These are phyloP conservation scores for Rhinophrynus dorsalis DNA, from an alignment of 2,797 vertebrate species.

Conservation along the genomic window DNA sequence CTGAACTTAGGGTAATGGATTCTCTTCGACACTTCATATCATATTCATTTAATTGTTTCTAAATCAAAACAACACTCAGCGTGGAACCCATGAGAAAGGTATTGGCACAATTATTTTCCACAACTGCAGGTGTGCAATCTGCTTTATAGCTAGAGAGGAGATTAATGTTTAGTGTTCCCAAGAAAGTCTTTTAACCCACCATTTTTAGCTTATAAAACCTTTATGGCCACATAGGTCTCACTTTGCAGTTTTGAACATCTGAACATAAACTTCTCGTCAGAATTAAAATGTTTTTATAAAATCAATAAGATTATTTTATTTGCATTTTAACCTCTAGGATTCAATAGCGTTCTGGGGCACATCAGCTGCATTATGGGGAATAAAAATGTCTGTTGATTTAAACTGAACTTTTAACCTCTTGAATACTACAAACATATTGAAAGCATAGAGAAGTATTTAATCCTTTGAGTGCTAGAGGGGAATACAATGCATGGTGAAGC, in stretches of 20 bases:
- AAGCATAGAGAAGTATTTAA: too few species aligned
- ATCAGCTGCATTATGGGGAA: too few species aligned
- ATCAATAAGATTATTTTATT: background rate
- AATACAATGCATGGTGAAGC: too few species aligned
- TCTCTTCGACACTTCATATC: background rate
- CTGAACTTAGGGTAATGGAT: too few species aligned
- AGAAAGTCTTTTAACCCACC: constrained; percentile 51
- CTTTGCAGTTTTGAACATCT: constrained; percentile 53
- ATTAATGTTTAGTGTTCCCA: constrained; percentile 58
- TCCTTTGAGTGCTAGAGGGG: too few species aligned
- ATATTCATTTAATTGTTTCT: background rate
- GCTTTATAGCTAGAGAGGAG: constrained; percentile 61
- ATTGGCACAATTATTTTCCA: constrained; percentile 43
- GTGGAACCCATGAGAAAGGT: too few species aligned
- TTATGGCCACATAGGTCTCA: constrained; percentile 66
- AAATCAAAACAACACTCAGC: background rate
- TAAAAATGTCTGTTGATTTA: too few species aligned
- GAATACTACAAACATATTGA: too few species aligned
- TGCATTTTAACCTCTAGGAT: too few species aligned
- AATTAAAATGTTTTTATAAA: too few species aligned
- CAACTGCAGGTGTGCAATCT: constrained; percentile 70
- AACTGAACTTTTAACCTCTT: too few species aligned
- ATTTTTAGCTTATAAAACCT: constrained; percentile 69
- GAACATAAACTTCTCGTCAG: constrained; percentile 53
- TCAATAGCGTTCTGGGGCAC: too few species aligned